Conservation (phyloP, 2,797 vertebrate genomes). For the Danio albolineatus region DNA sequence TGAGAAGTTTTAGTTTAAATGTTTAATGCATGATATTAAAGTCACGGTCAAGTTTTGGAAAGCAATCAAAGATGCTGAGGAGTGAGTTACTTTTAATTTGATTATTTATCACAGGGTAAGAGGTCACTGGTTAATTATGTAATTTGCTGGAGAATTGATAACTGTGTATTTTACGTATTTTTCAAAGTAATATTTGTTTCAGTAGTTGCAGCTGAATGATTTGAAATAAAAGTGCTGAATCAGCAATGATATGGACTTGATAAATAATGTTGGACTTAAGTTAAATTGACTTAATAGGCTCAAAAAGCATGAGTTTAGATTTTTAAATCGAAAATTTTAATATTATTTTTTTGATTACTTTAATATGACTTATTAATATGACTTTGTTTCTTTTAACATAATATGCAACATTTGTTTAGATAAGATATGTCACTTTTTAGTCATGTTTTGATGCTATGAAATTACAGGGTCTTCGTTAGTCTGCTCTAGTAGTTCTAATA, state of each 20-base stretch:
- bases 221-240: background rate
- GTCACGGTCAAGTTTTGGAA: background rate
- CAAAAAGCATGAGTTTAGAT: background rate
- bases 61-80: background rate
- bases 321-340: background rate
- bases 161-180: too few relatives aligned
- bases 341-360: background rate
- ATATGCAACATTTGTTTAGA: background rate
- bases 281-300: background rate
- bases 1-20: background rate
- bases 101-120: too few relatives aligned
- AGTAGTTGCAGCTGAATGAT: background rate
- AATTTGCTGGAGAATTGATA: too few relatives aligned
- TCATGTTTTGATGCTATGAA: background rate
- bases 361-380: background rate
- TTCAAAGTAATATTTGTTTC: too few relatives aligned
- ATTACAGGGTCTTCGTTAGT: background rate
- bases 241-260: background rate
- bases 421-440: background rate
- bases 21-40: background rate
- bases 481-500: background rate
- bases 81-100: too few relatives aligned
- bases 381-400: background rate
- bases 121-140: too few relatives aligned
- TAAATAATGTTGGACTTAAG: background rate